phyloP scores from a whole-genome alignment of 2,888 invertebrate genomes.

The Perizoma flavofasciatum region DNA sequence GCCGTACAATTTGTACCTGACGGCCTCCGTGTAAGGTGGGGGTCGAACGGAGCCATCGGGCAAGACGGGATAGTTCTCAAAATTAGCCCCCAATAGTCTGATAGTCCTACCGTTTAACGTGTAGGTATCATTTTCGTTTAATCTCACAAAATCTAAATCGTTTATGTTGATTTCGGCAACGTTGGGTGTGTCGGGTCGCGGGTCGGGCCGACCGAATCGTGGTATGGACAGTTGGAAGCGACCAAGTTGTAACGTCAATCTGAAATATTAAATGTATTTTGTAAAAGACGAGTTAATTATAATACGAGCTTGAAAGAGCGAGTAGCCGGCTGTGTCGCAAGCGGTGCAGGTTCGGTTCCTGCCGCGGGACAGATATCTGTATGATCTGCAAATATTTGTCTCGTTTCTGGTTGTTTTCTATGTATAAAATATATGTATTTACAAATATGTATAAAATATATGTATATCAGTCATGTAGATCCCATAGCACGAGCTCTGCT shows the following conservation, averaged over 20 bases:
- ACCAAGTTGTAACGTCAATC: constrained; percentile 64
- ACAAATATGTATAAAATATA: no score
- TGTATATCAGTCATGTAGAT: no score
- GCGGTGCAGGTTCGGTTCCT: no score
- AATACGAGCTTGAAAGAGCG: no score
- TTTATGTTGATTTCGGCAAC: constrained; percentile 67
- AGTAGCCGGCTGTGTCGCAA: no score
- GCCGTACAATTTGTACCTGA: constrained; percentile 69
- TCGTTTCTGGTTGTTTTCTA: no score
- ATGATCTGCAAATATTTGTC: no score
- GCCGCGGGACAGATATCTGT: no score
- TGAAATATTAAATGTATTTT: background rate
- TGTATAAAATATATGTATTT: no score
- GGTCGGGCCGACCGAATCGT: constrained; percentile 51
- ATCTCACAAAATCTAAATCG: constrained; percentile 64
- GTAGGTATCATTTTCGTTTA: constrained; percentile 68
- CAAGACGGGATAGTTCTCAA: constrained; percentile 63
- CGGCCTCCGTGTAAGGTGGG: constrained; percentile 72
- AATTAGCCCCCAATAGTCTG: constrained; percentile 67
- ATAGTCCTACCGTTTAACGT: constrained; percentile 76
- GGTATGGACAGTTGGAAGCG: constrained; percentile 69
- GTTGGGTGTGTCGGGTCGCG: constrained; percentile 70
- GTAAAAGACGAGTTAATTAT: background rate
- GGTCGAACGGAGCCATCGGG: constrained; percentile 51
- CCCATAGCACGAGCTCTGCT: no score